Conservation (phyloP, 2,888 invertebrate species). For the Spicauda simplicius region DNA sequence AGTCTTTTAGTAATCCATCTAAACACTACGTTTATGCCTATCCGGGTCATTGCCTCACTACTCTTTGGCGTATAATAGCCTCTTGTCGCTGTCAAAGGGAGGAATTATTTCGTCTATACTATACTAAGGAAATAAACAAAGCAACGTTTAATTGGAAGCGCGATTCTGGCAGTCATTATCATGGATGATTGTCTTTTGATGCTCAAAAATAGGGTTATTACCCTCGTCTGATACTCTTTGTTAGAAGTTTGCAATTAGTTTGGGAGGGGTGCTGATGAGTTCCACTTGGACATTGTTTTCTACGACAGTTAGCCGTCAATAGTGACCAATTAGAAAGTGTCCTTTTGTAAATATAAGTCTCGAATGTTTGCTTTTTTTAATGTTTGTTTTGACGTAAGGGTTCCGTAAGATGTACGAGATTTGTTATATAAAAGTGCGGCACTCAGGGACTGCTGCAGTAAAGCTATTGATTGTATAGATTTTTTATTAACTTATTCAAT, state of each 20-base stretch:
- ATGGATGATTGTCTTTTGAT: constrained; percentile 26
- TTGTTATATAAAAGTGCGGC: no score
- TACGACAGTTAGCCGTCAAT: no score
- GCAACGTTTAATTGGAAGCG: constrained; percentile 26
- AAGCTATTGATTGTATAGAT: no score
- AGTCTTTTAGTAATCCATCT: no score
- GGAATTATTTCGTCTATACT: constrained; percentile 19
- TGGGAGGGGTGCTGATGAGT: neutral
- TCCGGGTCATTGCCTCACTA: neutral
- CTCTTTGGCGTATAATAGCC: constrained; percentile 7
- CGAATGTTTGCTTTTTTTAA: no score
- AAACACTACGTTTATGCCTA: neutral
- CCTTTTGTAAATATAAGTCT: no score
- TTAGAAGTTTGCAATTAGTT: constrained; percentile 22
- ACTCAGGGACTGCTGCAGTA: no score
- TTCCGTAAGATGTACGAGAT: no score
- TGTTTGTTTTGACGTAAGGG: no score
- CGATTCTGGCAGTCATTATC: constrained; percentile 12
- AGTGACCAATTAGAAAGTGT: no score
- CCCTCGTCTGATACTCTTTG: neutral
- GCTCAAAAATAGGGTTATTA: constrained; percentile 25
- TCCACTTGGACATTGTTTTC: neutral
- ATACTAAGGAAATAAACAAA: constrained; percentile 6
- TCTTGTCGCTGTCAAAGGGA: constrained; percentile 10
- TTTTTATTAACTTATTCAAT: no score